Evolutionary conservation across 2,797 vertebrate species (phyloP), one percentile per base, ranked within the genome.

Genomic region (Heliangelus exortis): DNA sequence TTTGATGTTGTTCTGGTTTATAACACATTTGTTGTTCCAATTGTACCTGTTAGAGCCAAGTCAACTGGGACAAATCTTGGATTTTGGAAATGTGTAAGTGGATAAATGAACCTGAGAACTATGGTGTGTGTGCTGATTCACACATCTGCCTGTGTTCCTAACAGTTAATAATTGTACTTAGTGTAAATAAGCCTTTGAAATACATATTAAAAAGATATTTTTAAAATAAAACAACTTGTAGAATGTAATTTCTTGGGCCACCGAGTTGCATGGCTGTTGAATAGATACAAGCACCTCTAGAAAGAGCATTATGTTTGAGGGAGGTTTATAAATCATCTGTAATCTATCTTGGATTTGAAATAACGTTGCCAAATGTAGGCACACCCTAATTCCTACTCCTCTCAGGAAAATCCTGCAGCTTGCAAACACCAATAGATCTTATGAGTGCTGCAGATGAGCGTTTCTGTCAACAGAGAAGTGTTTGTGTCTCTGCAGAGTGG

Each of bases 111-210:
- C 78, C 45, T 31, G 65, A 79, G 53, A 65, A 29, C 63, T 93
- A 26, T 8, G 4, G 4, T 19, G 31, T 48, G 54, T 77, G 29
- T 57, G 43, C 73, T 87, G 59, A 76, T 82, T 45, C 82, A 48
- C 74, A 76, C 41, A 26, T 88, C 55, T 90, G 43, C 47, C 47
- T 1, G 0, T 50, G 53, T 54, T 73, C 55, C 62, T 81, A 68
- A 63, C 22, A 74, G 78, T 51, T 90, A 91, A 87, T 90, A 80
- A 82, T 34, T 78, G 61, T 91, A 80, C 15, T 74, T 89, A 74
- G 47, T 92, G 92, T 96, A 95, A 93, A 92, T 84, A 90, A 89
- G 47, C 39, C 61, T 89, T 89, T 73, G 61, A 88, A 97, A 88
- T 93, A 55, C 29, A 47, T 74, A 73, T 66, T 1, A 48, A 79